Base-by-base conservation (phyloP, 1,140 invertebrate species). In the Eufriesea mexicana region DNA sequence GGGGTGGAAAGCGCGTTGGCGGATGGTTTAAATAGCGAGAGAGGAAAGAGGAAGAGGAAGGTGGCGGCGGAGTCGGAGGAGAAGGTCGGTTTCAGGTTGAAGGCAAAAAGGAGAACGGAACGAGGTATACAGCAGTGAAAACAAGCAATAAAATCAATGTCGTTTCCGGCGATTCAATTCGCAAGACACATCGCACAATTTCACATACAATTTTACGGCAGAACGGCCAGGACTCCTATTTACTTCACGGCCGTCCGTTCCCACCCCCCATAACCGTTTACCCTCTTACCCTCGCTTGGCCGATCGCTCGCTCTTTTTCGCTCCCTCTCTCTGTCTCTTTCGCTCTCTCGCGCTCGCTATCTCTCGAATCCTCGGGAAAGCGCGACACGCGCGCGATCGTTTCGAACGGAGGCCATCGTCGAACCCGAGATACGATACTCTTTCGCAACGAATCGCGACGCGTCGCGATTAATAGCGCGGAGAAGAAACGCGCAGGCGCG, bases 91-190 rank as follows among this genome's bases (percentile, higher is more conserved):
- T 47, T 55, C 70, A n/a, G 76, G 57, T 81, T 28, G 76, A 61
- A 59, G 64, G 78, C 47, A 49, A 64, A 83, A 61, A 70, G 80
- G 73, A 86, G 86, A 87, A 84, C 72, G 84, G 79, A 59, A 86
- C 76, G 77, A 83, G 81, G 89, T 84, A 85, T 87, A 89, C 87
- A 90, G 85, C 90, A 70, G 79, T 89, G 87, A 92, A 94, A 94
- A 94, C 93, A 94, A 94, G 93, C 93, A 94, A 94, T 94, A 94
- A 94, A 94, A 94, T 94, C 93, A 94, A 94, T 94, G 94, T 94
- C 94, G 93, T 94, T 94, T 93, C 93, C 91, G 93, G 93, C 93
- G 91, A 94, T 94, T 94, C 94, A 94, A 94, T 94, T 94, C 94
- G 91, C 92, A 94, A 94, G 94, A 94, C 93, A 93, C 94, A 94